Base-by-base conservation (phyloP, 2,888 invertebrate species). In the Orthosia cruda region DNA sequence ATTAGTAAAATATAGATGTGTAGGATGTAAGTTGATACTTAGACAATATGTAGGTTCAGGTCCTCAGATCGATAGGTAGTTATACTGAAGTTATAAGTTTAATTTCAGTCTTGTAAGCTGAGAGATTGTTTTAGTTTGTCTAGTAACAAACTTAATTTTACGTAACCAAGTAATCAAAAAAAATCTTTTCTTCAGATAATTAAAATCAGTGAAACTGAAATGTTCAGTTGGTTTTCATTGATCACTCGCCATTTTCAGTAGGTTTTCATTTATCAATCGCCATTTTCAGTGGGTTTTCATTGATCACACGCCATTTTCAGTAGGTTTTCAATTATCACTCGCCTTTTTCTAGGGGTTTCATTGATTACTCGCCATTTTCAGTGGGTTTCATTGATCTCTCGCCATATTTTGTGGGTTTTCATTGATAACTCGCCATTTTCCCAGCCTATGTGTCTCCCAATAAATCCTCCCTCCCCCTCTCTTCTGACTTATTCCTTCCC, bases 1-100 rank as follows among this genome's bases (percentile, higher is more conserved):
- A 85, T 85, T 74, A 84, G 61, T 77, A 59, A 71, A 73, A 54
- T 57, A 50, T 64, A 16, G 15, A 70, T 58, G 55, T 71, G 40
- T 64, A 20, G 3, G 12, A 40, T 45, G 3, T 15, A 4, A 49
- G 58, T 20, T 20, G 47, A 49, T 4, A 23, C 20, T n/a, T 9
- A 16, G 12, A 70, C 7, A n/a, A 5, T 47, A 57, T 45, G 9
- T 13, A 26, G 12, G 16, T 32, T 18, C 26, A 20, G 40, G 12
- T 16, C 15, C 18, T 26, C 16, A 15, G n/a, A 12, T 59, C 26
- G 32, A 40, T 72, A 64, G 50, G 32, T 40, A 26, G 13, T 13
- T 23, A n/a, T n/a, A 50, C 18, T 45, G 18, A 73, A 55, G 47
- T 23, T 32, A 26, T 2, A 18, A 23, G 45, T 45, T 54, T 3